phyloP scores from a whole-genome alignment of 2,113 vertebrate species.

The Uria lomvia region DNA sequence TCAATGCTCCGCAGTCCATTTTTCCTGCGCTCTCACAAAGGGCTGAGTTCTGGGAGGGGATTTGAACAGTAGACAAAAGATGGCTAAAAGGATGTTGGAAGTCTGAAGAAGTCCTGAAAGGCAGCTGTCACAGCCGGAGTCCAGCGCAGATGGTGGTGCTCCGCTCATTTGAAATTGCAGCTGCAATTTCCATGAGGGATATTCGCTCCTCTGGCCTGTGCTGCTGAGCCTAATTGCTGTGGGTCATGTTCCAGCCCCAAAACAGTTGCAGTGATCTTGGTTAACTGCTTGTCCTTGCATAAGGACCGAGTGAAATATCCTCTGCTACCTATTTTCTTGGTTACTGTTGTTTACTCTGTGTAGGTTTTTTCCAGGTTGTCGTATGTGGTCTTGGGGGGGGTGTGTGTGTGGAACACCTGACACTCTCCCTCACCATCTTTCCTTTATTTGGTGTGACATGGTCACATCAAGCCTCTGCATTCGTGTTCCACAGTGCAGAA shows the following conservation, averaged over 20 bases:
- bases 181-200: not conserved
- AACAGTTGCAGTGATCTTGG: not conserved
- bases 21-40: not conserved
- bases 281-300: not conserved
- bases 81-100: not conserved
- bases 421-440: not conserved
- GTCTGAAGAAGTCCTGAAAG: not conserved
- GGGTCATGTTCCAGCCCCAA: not conserved
- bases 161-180: not conserved
- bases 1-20: rapidly evolving
- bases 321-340: not conserved
- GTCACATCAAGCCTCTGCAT: not conserved
- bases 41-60: not conserved
- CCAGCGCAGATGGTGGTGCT: not conserved
- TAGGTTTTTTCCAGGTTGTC: not conserved
- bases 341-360: not conserved
- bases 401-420: not conserved
- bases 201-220: not conserved
- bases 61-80: not conserved
- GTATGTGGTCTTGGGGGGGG: not conserved
- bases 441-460: not conserved
- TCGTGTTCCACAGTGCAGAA: not conserved
- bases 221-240: not conserved
- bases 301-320: not conserved
- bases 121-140: not conserved